phyloP scores from a whole-genome alignment of 2,113 vertebrate genomes.

The Nibea coibor region DNA sequence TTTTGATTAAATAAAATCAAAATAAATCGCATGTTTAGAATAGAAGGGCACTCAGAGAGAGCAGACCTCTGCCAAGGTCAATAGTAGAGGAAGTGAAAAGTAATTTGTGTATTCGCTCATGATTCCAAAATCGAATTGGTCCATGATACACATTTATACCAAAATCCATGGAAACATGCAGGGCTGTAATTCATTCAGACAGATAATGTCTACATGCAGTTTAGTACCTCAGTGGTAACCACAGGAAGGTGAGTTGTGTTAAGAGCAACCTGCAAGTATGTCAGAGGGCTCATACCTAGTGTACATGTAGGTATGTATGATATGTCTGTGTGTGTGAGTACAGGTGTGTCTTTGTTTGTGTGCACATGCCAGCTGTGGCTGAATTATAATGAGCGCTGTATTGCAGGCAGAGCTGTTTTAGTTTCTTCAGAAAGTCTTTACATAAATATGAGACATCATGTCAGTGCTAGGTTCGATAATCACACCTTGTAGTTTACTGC shows the following conservation, averaged over 20 bases:
- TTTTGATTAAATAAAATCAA: neutral
- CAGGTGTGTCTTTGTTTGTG: neutral
- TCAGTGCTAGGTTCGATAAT: constrained; percentile 31
- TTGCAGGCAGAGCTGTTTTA: neutral
- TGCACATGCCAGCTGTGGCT: neutral
- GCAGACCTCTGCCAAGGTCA: no score
- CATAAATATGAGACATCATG: constrained; percentile 30
- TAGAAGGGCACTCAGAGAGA: no score
- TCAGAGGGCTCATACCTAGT: neutral
- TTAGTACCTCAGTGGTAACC: neutral
- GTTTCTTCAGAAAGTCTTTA: constrained; percentile 9
- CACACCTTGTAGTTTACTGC: constrained; percentile 36
- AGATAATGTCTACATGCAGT: no score
- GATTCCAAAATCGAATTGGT: no score
- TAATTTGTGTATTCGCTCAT: no score
- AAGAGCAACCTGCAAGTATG: neutral
- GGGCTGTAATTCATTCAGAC: neutral
- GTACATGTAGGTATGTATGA: neutral
- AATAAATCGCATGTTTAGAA: neutral
- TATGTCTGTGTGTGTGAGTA: neutral
- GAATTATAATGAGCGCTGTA: neutral
- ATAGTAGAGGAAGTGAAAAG: no score
- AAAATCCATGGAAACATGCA: neutral
- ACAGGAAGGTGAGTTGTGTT: neutral
- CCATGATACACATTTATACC: no score